Evolutionary conservation across 1,140 invertebrate species (phyloP).

Genomic region (Drosophila baimaii): DNA sequence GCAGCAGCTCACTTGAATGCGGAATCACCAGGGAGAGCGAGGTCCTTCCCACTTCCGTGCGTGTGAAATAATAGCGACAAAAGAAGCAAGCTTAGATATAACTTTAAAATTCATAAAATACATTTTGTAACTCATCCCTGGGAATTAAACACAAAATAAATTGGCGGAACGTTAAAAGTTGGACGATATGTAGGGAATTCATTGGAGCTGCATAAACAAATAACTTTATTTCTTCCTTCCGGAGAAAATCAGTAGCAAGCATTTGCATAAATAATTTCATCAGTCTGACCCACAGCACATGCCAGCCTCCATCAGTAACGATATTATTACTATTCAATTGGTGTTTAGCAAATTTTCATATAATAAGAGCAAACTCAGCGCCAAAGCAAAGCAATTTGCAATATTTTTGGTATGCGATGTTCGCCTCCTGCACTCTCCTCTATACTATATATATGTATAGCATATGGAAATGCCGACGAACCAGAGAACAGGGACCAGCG

Average conservation of each 20-base stretch:
- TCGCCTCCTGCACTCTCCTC: neutral
- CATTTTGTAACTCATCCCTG: neutral
- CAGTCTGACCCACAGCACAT: neutral
- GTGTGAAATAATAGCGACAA: conserved; percentile 6
- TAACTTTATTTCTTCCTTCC: neutral
- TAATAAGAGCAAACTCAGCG: conserved; percentile 9
- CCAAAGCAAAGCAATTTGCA: conserved; percentile 7
- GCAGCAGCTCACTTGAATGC: conserved; percentile 12
- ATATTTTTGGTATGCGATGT: conserved; percentile 10
- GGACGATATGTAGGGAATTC: neutral
- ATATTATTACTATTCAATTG: conserved; percentile 19
- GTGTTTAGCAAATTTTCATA: conserved; percentile 19
- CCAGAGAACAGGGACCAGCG: neutral
- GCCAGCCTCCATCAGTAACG: neutral
- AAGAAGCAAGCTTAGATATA: neutral
- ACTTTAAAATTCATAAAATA: neutral
- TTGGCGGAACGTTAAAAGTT: too few species aligned
- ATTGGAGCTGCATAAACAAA: neutral
- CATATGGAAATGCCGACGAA: conserved; percentile 8
- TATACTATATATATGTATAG: neutral
- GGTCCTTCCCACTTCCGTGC: conserved; percentile 1
- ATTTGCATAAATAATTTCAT: conserved; percentile 16
- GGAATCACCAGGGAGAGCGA: conserved; percentile 1
- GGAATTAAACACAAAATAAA: neutral
- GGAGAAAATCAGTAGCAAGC: neutral